Evolutionary conservation across 2,888 invertebrate genomes (phyloP).

Genomic region (Caenorhabditis sp.): DNA sequence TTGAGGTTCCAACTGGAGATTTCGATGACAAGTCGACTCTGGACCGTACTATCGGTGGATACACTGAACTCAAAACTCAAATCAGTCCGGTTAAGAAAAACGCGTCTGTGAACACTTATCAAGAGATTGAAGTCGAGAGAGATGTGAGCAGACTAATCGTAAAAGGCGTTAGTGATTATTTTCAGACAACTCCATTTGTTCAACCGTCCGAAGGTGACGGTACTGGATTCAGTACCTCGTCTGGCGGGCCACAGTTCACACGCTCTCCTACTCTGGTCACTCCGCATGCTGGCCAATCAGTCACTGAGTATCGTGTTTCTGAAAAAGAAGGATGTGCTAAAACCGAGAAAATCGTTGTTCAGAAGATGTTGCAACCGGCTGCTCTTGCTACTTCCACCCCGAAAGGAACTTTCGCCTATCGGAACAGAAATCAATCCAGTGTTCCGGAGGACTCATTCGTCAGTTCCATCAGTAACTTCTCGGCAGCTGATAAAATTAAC

Average conservation of each 20-base stretch:
- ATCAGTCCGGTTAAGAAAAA: conserved; percentile 28
- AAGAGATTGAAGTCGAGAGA: conserved; percentile 56
- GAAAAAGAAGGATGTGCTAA: conserved; percentile 57
- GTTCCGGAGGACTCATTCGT: conserved; percentile 68
- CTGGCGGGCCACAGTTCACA: conserved; percentile 56
- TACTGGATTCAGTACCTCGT: conserved; percentile 41
- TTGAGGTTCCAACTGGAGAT: conserved; percentile 62
- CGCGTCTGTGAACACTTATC: conserved; percentile 49
- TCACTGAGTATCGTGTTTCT: conserved; percentile 64
- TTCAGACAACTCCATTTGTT: conserved; percentile 46
- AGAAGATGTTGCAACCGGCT: conserved; percentile 47
- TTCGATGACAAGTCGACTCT: conserved; percentile 53
- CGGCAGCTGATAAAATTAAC: conserved; percentile 61
- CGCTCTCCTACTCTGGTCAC: conserved; percentile 63
- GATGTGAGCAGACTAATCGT: conserved; percentile 21
- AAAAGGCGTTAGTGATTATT: background rate
- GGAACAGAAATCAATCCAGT: conserved; percentile 38
- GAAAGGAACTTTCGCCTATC: conserved; percentile 56
- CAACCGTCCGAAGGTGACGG: conserved; percentile 59
- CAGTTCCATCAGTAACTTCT: conserved; percentile 69
- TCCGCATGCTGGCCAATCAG: conserved; percentile 66
- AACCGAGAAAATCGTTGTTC: conserved; percentile 64
- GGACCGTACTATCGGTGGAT: conserved; percentile 43
- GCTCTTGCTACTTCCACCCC: conserved; percentile 69
- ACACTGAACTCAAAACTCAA: conserved; percentile 40